Base-by-base conservation (phyloP, 2,113 vertebrate species). In the Opisthocomus hoazin region DNA sequence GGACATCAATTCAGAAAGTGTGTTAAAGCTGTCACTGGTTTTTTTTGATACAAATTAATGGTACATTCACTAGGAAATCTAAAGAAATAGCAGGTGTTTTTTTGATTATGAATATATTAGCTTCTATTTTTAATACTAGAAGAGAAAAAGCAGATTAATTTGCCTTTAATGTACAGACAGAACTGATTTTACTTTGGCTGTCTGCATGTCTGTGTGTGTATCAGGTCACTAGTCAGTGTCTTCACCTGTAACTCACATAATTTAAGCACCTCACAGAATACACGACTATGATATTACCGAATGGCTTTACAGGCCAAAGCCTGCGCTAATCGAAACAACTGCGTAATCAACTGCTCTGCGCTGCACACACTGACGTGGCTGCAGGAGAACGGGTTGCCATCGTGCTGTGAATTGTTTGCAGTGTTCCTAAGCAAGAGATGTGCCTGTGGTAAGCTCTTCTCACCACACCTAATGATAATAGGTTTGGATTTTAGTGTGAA, bases 401-500 rank as follows among this genome's bases (percentile, higher is more conserved):
- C 18, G 4, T 0, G 11, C 89, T 65, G 15, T 9, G 66, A 61
- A 45, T 1, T 71, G 88, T 87, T 75, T 54, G 57, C 50, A 16
- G 54, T 18, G 43, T 0, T 92, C 68, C 76, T 48, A 37, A 50
- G 10, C 27, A 18, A 24, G 56, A 50, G 12, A 51, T 37, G 46
- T 80, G 82, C 46, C 68, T 43, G 50, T 54, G 69, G 58, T 68
- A 63, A 89, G 32, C 51, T 51, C 20, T 23, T 83, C 84, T 65
- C 50, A 57, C 94, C 94, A 90, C 92, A 57, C 93, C 89, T 91
- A 60, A 34, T n/a, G 70, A 84, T 60, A 77, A 87, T 43, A 46
- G 80, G 13, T 66, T 79, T 90, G 87, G n/a, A 26, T 65, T 84
- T 91, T 10, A 32, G 23, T 6, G 43, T 78, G 93, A 87, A 94